These are phyloP conservation scores for Pelodiscus sinensis DNA, from an alignment of 2,113 vertebrate genomes.

Conservation along the genomic window DNA sequence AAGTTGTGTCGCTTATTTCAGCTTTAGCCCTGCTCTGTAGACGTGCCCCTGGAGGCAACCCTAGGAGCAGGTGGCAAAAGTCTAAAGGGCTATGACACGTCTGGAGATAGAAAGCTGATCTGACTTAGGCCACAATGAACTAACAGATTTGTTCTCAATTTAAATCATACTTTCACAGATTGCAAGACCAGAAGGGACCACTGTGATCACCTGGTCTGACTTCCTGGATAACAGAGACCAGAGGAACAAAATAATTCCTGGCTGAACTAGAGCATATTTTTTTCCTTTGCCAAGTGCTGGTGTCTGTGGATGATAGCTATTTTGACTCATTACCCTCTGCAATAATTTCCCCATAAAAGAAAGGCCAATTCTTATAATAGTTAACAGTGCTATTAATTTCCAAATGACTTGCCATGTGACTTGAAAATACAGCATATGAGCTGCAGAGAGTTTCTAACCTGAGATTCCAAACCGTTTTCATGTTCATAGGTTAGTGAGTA, in stretches of 20 bases:
- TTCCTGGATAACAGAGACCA: background rate
- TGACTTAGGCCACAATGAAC: background rate
- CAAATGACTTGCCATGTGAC: background rate
- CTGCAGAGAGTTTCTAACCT: background rate
- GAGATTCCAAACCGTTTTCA: background rate
- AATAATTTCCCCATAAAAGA: background rate
- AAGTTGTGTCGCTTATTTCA: too few relatives aligned
- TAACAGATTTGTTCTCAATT: background rate
- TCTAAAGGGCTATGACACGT: background rate
- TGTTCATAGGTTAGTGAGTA: background rate
- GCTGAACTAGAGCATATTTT: background rate
- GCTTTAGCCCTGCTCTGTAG: too few relatives aligned
- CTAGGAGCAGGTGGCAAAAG: accelerated
- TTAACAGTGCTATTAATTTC: background rate
- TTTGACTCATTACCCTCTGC: background rate
- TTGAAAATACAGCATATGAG: background rate
- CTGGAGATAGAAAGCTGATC: background rate
- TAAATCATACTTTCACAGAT: background rate
- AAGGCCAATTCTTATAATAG: background rate
- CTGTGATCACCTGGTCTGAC: background rate
- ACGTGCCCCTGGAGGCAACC: accelerated
- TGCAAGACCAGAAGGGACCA: background rate
- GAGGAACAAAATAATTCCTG: background rate
- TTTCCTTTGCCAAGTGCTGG: background rate
- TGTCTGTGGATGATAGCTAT: background rate